Conservation (phyloP, 2,797 vertebrate genomes). For the Myotis pilosus region DNA sequence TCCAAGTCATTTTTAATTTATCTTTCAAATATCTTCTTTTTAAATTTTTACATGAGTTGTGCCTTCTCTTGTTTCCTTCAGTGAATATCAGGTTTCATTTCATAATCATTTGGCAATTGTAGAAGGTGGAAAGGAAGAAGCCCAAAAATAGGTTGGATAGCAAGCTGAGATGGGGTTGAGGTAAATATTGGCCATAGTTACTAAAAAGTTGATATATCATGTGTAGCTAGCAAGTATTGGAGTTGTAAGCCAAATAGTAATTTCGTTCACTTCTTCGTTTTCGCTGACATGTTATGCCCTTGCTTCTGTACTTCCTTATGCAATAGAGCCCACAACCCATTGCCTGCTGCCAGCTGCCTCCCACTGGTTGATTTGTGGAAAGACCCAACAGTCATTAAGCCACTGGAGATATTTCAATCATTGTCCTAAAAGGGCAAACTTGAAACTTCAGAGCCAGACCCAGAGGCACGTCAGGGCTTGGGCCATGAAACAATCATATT, state of each 20-base stretch:
- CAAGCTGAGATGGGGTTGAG: background rate
- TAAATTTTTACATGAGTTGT: background rate
- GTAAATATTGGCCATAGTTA: background rate
- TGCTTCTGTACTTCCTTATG: background rate
- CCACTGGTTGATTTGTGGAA: background rate
- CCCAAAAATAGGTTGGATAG: background rate
- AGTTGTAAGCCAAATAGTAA: background rate
- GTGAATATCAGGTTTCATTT: background rate
- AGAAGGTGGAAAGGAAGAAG: background rate
- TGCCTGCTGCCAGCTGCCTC: background rate
- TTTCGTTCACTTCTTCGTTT: background rate
- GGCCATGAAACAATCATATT: background rate
- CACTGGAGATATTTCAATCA: background rate
- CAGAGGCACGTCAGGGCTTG: background rate
- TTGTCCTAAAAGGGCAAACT: background rate
- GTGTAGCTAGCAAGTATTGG: background rate
- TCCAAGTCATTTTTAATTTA: background rate
- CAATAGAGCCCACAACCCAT: background rate
- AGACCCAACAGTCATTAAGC: background rate
- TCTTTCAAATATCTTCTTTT: background rate
- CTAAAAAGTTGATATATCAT: background rate
- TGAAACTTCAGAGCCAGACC: slow-evolving; percentile 21
- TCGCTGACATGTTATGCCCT: background rate
- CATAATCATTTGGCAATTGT: background rate
- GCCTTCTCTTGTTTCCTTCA: background rate